Percentiles rank a stretch among this genome's conserved stretches.
These are phyloP conservation scores for Hydrotaea diabolus DNA, from an alignment of 2,888 invertebrate species.

Conservation along the genomic window DNA sequence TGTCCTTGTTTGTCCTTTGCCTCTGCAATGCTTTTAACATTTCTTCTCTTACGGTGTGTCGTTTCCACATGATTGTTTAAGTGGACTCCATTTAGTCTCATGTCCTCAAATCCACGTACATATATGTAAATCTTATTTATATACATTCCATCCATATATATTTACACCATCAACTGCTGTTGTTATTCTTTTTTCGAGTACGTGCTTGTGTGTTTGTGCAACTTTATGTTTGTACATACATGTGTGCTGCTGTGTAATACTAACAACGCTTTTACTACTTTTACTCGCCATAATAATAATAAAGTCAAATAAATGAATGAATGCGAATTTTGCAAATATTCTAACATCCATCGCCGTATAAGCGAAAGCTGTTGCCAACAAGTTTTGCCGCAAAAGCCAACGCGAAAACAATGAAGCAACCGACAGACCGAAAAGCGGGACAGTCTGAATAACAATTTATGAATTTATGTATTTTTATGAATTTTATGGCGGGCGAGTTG, in stretches of 20 bases:
- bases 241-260: neutral
- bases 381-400: constrained; percentile 3
- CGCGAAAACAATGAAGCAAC: neutral
- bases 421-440: neutral
- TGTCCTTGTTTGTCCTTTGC: constrained; percentile 18
- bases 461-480: constrained; percentile 36
- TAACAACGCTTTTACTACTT: constrained; percentile 43
- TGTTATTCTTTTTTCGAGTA: constrained; percentile 6
- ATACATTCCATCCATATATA: neutral
- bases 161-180: constrained; percentile 38
- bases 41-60: neutral
- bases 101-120: neutral
- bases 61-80: neutral
- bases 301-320: constrained; percentile 22
- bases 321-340: constrained; percentile 27
- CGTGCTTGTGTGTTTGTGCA: constrained; percentile 3
- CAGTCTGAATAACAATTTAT: constrained; percentile 15
- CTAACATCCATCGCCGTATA: too few species aligned
- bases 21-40: neutral
- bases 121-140: constrained; percentile 3
- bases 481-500: constrained; percentile 34
- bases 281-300: constrained; percentile 34
- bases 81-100: neutral
- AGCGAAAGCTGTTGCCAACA: neutral
- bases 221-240: neutral